These are phyloP conservation scores for Nephrotoma guestfalica DNA, from an alignment of 2,888 invertebrate genomes.

Conservation along the genomic window DNA sequence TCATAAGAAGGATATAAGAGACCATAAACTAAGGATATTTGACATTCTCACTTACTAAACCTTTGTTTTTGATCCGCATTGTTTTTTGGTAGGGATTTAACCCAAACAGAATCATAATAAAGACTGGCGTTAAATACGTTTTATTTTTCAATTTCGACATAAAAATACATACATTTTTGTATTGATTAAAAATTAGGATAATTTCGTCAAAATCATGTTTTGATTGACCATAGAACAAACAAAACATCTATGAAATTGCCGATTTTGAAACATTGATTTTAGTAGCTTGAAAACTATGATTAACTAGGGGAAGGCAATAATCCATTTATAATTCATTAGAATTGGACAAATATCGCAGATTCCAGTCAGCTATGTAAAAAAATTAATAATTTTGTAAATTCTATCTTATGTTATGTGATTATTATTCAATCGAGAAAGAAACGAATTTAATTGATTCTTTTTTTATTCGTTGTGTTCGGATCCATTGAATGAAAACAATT, in stretches of 20 bases:
- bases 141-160: not conserved
- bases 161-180: not conserved
- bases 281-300: no score
- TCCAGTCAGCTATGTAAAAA: no score
- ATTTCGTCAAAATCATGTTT: not conserved
- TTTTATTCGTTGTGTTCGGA: no score
- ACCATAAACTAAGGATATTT: not conserved
- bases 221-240: not conserved
- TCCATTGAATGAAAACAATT: no score
- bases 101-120: not conserved
- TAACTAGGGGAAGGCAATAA: no score
- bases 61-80: not conserved
- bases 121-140: not conserved
- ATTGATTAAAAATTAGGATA: not conserved
- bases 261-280: not conserved
- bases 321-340: no score
- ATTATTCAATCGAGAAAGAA: no score
- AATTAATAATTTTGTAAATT: no score
- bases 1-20: not conserved
- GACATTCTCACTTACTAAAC: not conserved
- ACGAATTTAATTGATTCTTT: no score
- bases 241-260: not conserved
- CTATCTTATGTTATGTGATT: no score
- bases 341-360: no score
- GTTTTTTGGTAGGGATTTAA: not conserved